Evolutionary conservation across 1,140 invertebrate genomes (phyloP).

Genomic region (Nephotettix cincticeps): DNA sequence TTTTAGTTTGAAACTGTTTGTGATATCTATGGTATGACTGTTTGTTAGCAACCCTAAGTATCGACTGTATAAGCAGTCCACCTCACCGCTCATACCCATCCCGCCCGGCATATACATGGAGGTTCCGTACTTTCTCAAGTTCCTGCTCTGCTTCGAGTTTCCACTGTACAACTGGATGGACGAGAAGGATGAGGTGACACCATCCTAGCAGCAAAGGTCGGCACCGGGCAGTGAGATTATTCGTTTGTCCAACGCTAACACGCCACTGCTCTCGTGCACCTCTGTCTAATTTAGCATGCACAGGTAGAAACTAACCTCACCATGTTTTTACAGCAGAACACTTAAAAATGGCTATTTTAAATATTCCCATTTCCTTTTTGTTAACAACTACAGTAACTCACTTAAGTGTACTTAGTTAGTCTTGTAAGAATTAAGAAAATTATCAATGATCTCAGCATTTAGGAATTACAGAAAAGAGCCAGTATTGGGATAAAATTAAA

Average conservation of each 20-base stretch:
- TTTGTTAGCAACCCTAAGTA: slow-evolving; percentile 81
- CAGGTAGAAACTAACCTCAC: too few relatives aligned
- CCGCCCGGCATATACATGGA: slow-evolving; percentile 80
- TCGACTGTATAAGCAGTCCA: slow-evolving; percentile 80
- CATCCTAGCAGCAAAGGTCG: slow-evolving; percentile 39
- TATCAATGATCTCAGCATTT: too few relatives aligned
- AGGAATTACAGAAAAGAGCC: too few relatives aligned
- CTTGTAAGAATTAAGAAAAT: too few relatives aligned
- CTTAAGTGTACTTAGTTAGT: too few relatives aligned
- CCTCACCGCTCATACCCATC: slow-evolving; percentile 84
- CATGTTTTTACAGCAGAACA: too few relatives aligned
- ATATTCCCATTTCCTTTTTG: too few relatives aligned
- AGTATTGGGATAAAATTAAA: too few relatives aligned
- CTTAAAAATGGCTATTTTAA: too few relatives aligned
- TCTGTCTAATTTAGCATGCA: slow-evolving; percentile 30
- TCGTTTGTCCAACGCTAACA: slow-evolving; percentile 30
- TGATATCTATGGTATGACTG: too few relatives aligned
- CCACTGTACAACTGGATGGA: slow-evolving; percentile 78
- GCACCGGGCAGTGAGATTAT: slow-evolving; percentile 35
- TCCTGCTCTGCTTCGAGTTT: slow-evolving; percentile 81
- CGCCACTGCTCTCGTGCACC: slow-evolving; percentile 34
- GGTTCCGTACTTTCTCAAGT: slow-evolving; percentile 79
- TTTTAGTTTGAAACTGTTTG: too few relatives aligned
- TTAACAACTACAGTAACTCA: too few relatives aligned
- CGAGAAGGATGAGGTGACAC: slow-evolving; percentile 56